Evolutionary conservation across 1,140 invertebrate genomes (phyloP).

Genomic region (Goniozus legneri): DNA sequence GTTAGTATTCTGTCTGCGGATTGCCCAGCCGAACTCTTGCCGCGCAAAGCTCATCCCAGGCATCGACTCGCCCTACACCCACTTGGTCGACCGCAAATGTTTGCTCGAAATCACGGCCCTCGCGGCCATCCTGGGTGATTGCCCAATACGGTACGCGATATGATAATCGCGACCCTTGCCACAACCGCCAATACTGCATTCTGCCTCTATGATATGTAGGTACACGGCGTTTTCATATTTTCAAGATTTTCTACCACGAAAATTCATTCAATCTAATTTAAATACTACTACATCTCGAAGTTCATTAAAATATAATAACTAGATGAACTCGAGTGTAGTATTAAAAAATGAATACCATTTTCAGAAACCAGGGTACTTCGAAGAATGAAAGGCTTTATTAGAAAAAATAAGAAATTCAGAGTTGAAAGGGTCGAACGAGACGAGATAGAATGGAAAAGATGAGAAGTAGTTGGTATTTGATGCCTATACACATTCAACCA

Average conservation of each 20-base stretch:
- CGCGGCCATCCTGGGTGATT: constrained; percentile 17
- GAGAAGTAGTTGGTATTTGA: constrained; percentile 29
- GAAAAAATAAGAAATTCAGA: not conserved
- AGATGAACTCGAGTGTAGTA: no score
- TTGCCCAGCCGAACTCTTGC: constrained; percentile 31
- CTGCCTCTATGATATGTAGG: no score
- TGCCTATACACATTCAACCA: constrained; percentile 30
- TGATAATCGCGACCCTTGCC: constrained; percentile 17
- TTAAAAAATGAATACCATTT: no score
- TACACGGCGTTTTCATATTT: no score
- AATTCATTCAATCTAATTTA: no score
- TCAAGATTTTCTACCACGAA: no score
- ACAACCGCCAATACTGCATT: no score
- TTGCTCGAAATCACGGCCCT: constrained; percentile 32
- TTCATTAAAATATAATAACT: no score
- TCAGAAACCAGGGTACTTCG: no score
- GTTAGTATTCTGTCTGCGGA: constrained; percentile 48
- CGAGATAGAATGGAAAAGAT: constrained; percentile 6
- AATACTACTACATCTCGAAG: no score
- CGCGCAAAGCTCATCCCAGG: constrained; percentile 21
- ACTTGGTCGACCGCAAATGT: constrained; percentile 31
- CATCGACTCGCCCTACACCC: not conserved
- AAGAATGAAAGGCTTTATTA: constrained; percentile 1
- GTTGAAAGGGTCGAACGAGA: not conserved
- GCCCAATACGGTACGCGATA: constrained; percentile 2